Conservation (phyloP, 1,140 invertebrate genomes). For the Phymorhynchus buccinoides region DNA sequence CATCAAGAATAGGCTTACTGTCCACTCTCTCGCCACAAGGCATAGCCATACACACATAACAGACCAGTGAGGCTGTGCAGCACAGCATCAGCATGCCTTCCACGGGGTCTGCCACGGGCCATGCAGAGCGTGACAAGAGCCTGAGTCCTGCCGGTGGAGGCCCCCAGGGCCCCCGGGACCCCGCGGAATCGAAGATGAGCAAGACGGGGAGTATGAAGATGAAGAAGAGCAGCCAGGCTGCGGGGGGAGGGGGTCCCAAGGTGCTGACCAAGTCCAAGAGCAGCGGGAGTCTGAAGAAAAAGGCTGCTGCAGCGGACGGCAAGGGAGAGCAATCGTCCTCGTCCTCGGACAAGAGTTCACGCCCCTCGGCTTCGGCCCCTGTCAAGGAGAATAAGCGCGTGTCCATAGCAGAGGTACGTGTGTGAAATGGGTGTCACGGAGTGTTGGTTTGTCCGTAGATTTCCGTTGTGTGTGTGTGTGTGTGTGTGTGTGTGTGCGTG, state of each 20-base stretch:
- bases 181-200: no score
- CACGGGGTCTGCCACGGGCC: not conserved
- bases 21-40: no score
- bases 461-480: not conserved
- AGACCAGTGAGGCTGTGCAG: no score
- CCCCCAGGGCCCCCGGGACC: not conserved
- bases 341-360: not conserved
- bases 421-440: no score
- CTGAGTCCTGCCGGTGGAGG: not conserved
- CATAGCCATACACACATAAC: no score
- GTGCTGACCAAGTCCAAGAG: constrained; percentile 19
- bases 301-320: not conserved
- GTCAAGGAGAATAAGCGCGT: not conserved
- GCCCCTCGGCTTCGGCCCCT: not conserved
- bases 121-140: not conserved
- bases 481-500: not conserved
- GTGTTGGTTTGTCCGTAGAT: no score
- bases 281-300: constrained; percentile 21
- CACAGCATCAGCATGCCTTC: not conserved
- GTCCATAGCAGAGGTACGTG: not conserved
- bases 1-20: no score
- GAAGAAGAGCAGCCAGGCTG: not conserved
- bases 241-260: not conserved
- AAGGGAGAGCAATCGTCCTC: not conserved
- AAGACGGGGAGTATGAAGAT: constrained; percentile 19